These are phyloP conservation scores for Rhagoletis pomonella DNA, from an alignment of 1,140 invertebrate genomes.

Conservation along the genomic window DNA sequence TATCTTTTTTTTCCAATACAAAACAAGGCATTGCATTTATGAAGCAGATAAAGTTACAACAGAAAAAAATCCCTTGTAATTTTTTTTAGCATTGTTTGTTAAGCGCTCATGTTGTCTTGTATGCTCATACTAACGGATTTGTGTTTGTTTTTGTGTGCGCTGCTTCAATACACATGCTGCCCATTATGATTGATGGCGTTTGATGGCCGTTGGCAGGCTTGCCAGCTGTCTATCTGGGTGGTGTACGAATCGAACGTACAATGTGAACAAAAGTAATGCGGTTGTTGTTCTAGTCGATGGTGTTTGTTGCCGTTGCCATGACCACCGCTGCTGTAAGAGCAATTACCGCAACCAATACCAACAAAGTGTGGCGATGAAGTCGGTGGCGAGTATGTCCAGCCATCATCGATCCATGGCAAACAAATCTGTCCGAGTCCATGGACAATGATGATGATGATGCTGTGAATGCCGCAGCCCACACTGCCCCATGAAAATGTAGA, in stretches of 20 bases:
- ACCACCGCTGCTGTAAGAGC: slow-evolving; percentile 5
- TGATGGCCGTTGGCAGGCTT: slow-evolving; percentile 29
- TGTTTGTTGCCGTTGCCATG: slow-evolving; percentile 26
- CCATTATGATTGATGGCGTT: slow-evolving; percentile 50
- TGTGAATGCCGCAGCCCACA: background rate
- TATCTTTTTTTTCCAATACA: background rate
- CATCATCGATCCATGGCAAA: background rate
- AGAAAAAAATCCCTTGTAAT: background rate
- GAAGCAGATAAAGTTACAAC: background rate
- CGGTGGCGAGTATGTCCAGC: background rate
- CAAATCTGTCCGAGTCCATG: background rate
- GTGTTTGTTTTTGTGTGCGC: background rate
- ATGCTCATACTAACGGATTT: background rate
- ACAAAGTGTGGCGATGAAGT: background rate
- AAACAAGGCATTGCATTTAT: too few species aligned
- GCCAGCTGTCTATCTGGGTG: background rate
- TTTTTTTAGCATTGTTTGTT: background rate
- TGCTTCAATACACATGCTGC: slow-evolving; percentile 6
- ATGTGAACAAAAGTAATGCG: slow-evolving; percentile 25
- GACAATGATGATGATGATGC: slow-evolving; percentile 6
- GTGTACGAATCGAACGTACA: background rate
- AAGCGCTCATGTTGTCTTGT: slow-evolving; percentile 2
- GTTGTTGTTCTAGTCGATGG: background rate
- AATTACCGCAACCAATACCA: slow-evolving; percentile 42
- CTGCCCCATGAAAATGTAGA: background rate